These are phyloP conservation scores for Aromia moschata DNA, from an alignment of 2,888 invertebrate genomes.

Conservation along the genomic window DNA sequence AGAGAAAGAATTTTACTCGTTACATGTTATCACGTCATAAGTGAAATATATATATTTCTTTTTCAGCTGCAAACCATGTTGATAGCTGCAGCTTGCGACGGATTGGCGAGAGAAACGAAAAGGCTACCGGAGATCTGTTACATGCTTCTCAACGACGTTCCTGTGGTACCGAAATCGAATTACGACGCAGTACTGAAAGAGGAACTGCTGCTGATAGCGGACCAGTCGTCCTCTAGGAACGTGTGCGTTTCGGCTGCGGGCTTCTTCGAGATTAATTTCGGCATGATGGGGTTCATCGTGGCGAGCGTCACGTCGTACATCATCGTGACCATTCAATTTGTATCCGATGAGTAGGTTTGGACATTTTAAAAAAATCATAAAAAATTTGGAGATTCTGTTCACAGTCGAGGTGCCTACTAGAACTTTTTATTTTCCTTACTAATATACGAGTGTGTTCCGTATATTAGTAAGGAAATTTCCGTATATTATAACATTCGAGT, in stretches of 20 bases:
- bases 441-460: too few relatives aligned
- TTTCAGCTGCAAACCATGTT: slow-evolving; percentile 28
- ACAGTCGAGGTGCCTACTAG: too few relatives aligned
- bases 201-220: slow-evolving; percentile 38
- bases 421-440: too few relatives aligned
- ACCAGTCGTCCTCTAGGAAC: slow-evolving; percentile 39
- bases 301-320: slow-evolving; percentile 49
- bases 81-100: slow-evolving; percentile 40
- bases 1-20: too few relatives aligned
- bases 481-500: too few relatives aligned
- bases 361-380: too few relatives aligned
- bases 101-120: slow-evolving; percentile 39
- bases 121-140: slow-evolving; percentile 40
- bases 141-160: slow-evolving; percentile 38
- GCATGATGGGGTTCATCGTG: slow-evolving; percentile 44
- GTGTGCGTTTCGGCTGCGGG: slow-evolving; percentile 46
- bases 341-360: not conserved
- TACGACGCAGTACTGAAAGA: slow-evolving; percentile 28
- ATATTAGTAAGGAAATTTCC: too few relatives aligned
- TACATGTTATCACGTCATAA: too few relatives aligned
- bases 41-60: too few relatives aligned
- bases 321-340: slow-evolving; percentile 29
- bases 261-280: slow-evolving; percentile 45
- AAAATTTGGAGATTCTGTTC: too few relatives aligned
- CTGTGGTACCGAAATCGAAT: slow-evolving; percentile 22